Conservation (phyloP, 2,797 vertebrate species). For the Falco peregrinus region DNA sequence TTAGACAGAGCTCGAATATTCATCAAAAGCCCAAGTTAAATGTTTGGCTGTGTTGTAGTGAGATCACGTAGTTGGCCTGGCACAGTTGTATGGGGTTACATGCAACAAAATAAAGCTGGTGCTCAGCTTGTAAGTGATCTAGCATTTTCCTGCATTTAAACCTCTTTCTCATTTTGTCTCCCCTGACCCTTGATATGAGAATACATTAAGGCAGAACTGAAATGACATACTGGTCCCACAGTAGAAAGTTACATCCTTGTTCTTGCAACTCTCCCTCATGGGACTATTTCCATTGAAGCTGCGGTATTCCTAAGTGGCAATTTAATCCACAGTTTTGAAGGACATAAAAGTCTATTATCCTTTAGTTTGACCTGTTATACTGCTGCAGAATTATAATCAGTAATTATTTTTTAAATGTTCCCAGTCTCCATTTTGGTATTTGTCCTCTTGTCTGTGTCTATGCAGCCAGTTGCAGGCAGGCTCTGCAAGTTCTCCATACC, state of each 20-base stretch:
- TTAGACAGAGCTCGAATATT: not conserved
- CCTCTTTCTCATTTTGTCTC: not conserved
- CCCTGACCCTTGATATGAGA: not conserved
- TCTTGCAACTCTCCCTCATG: not conserved
- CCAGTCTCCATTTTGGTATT: not conserved
- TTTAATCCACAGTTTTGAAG: not conserved
- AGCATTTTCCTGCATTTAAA: not conserved
- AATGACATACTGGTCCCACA: not conserved
- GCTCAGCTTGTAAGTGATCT: not conserved
- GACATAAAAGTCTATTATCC: not conserved
- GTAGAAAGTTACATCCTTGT: not conserved
- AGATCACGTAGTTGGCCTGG: not conserved
- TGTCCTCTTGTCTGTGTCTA: fast-evolving
- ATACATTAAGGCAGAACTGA: not conserved
- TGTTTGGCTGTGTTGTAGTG: not conserved
- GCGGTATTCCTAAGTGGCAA: not conserved
- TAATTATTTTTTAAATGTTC: not conserved
- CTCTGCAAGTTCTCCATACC: fast-evolving
- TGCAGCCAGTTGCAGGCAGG: not conserved
- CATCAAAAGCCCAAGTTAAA: not conserved
- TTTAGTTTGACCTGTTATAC: not conserved
- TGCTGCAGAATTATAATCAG: not conserved
- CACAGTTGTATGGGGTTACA: not conserved
- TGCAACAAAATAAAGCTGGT: not conserved
- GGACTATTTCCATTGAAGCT: not conserved